Evolutionary conservation across 1,140 invertebrate genomes (phyloP), one percentile per base, ranked within the genome.

Genomic region (Cherax destructor): DNA sequence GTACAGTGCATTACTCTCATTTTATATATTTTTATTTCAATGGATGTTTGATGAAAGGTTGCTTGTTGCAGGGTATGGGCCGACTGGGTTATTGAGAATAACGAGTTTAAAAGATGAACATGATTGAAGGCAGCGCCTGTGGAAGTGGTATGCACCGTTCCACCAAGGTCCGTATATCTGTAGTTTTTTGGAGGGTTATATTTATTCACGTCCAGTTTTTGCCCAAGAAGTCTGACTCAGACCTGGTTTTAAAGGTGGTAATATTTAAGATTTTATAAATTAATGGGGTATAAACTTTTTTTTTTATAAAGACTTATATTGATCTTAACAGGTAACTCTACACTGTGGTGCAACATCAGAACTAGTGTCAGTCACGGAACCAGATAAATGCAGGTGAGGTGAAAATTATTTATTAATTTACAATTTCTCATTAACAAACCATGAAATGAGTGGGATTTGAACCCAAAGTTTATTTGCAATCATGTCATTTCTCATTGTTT

Each of bases 81-180:
- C 76, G 89, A 91, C 52, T 91, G 89, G 89, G 49, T 49, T 24
- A 91, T 91, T 30, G 56, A 65, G 1, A 77, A 91, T 30, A 86
- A 86, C 49, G 41, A 79, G 47, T 91, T 91, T 86, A 61, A 52
- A 74, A 74, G 9, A 85, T 85, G 89, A 91, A 85, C 18, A 91
- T 91, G 89, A 77, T 91, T 10, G 89, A 91, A 24, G 89, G 89
- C 24, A 91, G 89, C 52, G 24, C 59, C 4, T 91, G 89, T 86
- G 89, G 74, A 50, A 85, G 65, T 24, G 72, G 59, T 30, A 85
- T 5, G 21, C 89, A 91, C 30, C 83, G 89, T 47, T 79, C 83
- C 21, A 91, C 89, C 1, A 91, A 91, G 83, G 89, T 91, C 6
- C 30, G 88, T 56, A 56, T 56, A 56, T 56, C 13, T 56, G 52